Base-by-base conservation (phyloP, 2,888 invertebrate genomes). In the Parelbella ahira region DNA sequence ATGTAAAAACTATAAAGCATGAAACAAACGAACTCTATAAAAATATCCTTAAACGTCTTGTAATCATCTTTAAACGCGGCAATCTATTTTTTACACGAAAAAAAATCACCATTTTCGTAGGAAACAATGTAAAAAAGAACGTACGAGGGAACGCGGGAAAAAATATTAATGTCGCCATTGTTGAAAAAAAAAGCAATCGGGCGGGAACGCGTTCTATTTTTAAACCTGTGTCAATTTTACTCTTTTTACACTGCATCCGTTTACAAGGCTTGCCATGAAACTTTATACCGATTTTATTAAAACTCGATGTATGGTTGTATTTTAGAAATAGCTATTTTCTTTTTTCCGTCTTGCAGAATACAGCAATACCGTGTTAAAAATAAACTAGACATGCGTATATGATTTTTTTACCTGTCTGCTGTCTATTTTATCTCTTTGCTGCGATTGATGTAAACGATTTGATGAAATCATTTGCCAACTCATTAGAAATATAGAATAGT, bases 151-250 rank as follows among this genome's bases (percentile, higher is more conserved):
- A 33, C 29, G 32, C 50, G 39, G 49, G 54, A 56, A 56, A 60
- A 65, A 65, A 60, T 30, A 67, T 63, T 63, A 63, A 59, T 63
- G 68, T 64, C 58, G 50, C 38, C 51, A 44, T 53, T 42, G 48
- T 54, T 8, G 30, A 56, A 59, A 63, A 67, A 57, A 61, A 56
- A 58, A 36, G 49, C 47, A 50, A 47, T 48, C 46, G 44, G 55
- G 53, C 56, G 53, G 58, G 57, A 59, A 47, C 41, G 51, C 45
- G 60, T 65, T 72, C 68, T 72, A 68, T 71, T 66, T 71, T 71
- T 71, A 64, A 70, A 63, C 58, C 47, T 23, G 58, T 59, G 68
- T 64, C 60, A 65, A 60, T 69, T 67, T 66, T 56, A 51, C 55
- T 60, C 65, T 63, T 65, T 65, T 64, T 49, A 37, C 30, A 47